Evolutionary conservation across 2,888 invertebrate species (phyloP).

Genomic region (Glomeris marginata): DNA sequence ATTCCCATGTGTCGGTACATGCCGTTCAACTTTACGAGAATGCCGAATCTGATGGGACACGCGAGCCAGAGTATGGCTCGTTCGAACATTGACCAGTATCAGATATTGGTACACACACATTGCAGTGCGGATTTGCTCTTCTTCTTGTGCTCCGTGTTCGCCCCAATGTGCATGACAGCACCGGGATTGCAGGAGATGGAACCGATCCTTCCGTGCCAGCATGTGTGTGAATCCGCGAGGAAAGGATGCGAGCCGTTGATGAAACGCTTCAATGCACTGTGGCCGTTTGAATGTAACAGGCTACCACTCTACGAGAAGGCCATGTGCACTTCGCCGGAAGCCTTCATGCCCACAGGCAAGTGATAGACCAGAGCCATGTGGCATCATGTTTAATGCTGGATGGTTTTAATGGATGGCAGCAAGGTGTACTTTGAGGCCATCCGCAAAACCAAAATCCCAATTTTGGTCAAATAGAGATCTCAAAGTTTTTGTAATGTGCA

Average conservation of each 20-base stretch:
- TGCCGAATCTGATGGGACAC: slow-evolving; percentile 76
- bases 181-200: slow-evolving; percentile 53
- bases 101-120: slow-evolving; percentile 56
- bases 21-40: slow-evolving; percentile 69
- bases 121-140: slow-evolving; percentile 69
- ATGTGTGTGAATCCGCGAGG: slow-evolving; percentile 54
- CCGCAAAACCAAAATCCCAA: no score
- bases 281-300: slow-evolving; percentile 63
- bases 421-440: no score
- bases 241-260: slow-evolving; percentile 56
- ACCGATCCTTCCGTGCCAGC: slow-evolving; percentile 70
- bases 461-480: no score
- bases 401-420: no score
- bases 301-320: slow-evolving; percentile 54
- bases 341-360: no score
- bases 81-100: slow-evolving; percentile 52
- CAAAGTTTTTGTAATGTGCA: no score
- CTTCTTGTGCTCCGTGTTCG: slow-evolving; percentile 77
- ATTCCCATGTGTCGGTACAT: slow-evolving; percentile 65
- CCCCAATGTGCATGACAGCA: slow-evolving; percentile 61
- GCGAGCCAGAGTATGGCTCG: slow-evolving; percentile 64
- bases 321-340: no score
- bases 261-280: slow-evolving; percentile 42
- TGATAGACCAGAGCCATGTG: no score
- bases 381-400: no score